Evolutionary conservation across 2,888 invertebrate species (phyloP), one percentile per base, ranked within the genome.

Genomic region (Bugula neritina): DNA sequence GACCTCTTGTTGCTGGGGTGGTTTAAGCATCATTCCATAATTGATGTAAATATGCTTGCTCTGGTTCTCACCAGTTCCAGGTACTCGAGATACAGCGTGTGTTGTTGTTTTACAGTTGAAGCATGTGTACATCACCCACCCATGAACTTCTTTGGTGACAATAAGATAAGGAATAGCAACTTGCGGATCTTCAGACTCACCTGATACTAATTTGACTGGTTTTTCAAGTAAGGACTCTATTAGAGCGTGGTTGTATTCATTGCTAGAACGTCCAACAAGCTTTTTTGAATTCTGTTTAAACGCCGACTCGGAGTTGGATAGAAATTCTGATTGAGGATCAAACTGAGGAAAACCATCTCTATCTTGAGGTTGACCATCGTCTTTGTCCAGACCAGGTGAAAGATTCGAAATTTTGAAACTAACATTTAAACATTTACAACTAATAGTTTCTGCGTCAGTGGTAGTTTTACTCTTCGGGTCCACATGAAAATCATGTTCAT

Each of bases 61-160:
- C 2, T 63, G 10, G 10, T 21, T 10, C n/a, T n/a, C n/a, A n/a
- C n/a, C n/a, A n/a, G n/a, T n/a, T n/a, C n/a, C n/a, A n/a, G n/a
- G n/a, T n/a, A n/a, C n/a, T 31, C 5, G 10, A 29, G 63, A 63
- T 25, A 63, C 63, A 2, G 63, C 63, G 31, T 63, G 63, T 10
- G 63, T 63, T 25, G 31, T 5, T 5, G 34, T 63, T 21, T 63
- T 34, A 31, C 63, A 63, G 63, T 63, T 63, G 31, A 63, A 63
- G 27, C 63, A 63, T 63, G 25, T 63, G 5, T 13, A 63, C 31
- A 63, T 3, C 27, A 25, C n/a, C 63, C 63, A 63, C 1, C 27
- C 29, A 13, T 27, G 25, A 63, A 31, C 63, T 5, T 34, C 17
- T n/a, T 63, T 25, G 10, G 27, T 31, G 3, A 10, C 63, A 25